Conservation (phyloP, 2,888 invertebrate genomes). For the Caenorhabditis sp. region DNA sequence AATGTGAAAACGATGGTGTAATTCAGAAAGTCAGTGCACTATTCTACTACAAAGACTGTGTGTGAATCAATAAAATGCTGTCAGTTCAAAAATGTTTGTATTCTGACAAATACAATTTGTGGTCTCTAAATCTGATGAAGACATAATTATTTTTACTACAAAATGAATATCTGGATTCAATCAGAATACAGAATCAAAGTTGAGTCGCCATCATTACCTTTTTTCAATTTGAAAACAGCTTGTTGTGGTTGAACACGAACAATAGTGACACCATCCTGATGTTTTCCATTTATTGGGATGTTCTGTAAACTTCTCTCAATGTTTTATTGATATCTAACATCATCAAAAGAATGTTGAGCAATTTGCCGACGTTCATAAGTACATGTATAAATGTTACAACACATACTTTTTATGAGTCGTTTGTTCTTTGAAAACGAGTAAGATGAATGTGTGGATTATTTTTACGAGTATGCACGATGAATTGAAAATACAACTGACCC, state of each 20-base stretch:
- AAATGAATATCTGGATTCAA: too few species aligned
- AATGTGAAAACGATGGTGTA: too few species aligned
- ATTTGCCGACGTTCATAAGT: not conserved
- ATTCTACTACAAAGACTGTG: too few species aligned
- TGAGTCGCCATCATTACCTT: too few species aligned
- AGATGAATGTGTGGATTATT: not conserved
- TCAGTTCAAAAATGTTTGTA: too few species aligned
- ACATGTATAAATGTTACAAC: not conserved
- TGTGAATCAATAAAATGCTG: too few species aligned
- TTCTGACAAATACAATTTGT: too few species aligned
- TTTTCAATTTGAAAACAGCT: slow-evolving; percentile 54
- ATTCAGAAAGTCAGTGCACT: too few species aligned
- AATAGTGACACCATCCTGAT: slow-evolving; percentile 53
- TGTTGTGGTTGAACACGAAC: slow-evolving; percentile 67
- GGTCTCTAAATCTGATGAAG: too few species aligned
- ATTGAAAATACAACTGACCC: slow-evolving; percentile 19
- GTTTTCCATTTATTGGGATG: slow-evolving; percentile 54
- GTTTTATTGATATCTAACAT: not conserved
- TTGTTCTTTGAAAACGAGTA: not conserved
- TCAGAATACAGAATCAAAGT: too few species aligned
- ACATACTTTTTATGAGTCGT: not conserved
- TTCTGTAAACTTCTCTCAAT: slow-evolving; percentile 45
- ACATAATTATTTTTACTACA: too few species aligned
- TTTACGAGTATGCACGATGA: not conserved
- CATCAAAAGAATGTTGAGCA: not conserved